Percentiles rank a stretch among this genome's conserved stretches.
These are phyloP conservation scores for Pholis gunnellus DNA, from an alignment of 2,113 vertebrate species.

Conservation along the genomic window DNA sequence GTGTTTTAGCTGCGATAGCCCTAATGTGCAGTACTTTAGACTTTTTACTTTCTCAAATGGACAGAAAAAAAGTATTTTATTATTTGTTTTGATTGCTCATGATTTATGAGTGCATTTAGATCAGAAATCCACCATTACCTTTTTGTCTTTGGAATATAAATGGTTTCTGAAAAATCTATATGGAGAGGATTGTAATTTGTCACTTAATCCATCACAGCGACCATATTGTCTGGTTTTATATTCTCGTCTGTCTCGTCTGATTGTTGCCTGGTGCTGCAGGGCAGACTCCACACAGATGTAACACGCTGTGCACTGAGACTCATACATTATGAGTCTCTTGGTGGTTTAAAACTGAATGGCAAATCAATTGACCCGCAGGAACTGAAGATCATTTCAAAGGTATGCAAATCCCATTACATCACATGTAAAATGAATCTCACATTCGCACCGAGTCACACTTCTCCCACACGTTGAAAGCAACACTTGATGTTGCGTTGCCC, in stretches of 20 bases:
- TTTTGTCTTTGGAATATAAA: not conserved
- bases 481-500: not conserved
- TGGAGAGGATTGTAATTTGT: not conserved
- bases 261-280: not conserved
- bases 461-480: slow-evolving; percentile 18
- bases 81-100: too few relatives aligned
- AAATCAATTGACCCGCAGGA: slow-evolving; percentile 44
- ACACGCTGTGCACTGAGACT: not conserved
- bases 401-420: slow-evolving; percentile 39
- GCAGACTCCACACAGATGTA: slow-evolving; percentile 1
- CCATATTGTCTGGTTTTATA: slow-evolving; percentile 21
- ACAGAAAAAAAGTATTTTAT: not conserved
- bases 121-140: not conserved
- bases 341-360: slow-evolving; percentile 23
- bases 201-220: slow-evolving; percentile 1
- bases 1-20: too few relatives aligned
- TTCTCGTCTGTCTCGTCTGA: not conserved
- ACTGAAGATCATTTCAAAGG: slow-evolving; percentile 32
- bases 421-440: slow-evolving; percentile 14
- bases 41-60: not conserved
- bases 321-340: slow-evolving; percentile 9
- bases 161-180: not conserved
- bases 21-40: not conserved
- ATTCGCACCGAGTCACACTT: not conserved
- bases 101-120: not conserved